Evolutionary conservation across 2,797 vertebrate species (phyloP).

Genomic region (Typhlichthys subterraneus): DNA sequence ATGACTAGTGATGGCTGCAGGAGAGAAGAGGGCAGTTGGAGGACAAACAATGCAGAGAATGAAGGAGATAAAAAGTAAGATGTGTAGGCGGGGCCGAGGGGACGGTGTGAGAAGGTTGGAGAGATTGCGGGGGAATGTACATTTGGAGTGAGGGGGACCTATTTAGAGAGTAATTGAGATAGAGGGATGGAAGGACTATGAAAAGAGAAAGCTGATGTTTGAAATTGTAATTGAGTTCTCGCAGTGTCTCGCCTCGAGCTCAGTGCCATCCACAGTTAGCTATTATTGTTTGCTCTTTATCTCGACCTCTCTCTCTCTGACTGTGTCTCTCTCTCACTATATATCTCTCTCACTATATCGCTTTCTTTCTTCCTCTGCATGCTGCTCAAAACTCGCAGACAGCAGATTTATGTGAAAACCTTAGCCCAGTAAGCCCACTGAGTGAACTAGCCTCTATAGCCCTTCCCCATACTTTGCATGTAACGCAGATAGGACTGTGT

Average conservation of each 20-base stretch:
- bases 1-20: too few species aligned
- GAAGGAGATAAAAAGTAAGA: neutral
- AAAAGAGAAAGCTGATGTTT: slow-evolving; percentile 9
- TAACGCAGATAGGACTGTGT: slow-evolving; percentile 10
- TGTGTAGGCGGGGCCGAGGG: slow-evolving; percentile 13
- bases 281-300: slow-evolving; percentile 39
- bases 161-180: slow-evolving; percentile 28
- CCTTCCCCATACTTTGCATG: slow-evolving; percentile 15
- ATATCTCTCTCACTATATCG: neutral
- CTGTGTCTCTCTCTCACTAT: slow-evolving; percentile 28
- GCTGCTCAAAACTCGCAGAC: neutral
- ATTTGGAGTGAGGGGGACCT: neutral
- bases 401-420: slow-evolving; percentile 43
- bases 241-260: slow-evolving; percentile 32
- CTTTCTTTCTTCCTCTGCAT: neutral
- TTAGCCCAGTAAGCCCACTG: slow-evolving; percentile 21
- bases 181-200: neutral
- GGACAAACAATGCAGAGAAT: neutral
- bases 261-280: slow-evolving; percentile 39
- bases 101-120: slow-evolving; percentile 8
- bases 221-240: slow-evolving; percentile 18
- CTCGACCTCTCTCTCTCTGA: slow-evolving; percentile 23
- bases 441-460: slow-evolving; percentile 34
- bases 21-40: too few species aligned
- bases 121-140: slow-evolving; percentile 16